Conservation (phyloP, 2,888 invertebrate genomes). For the Drosophila helvetica region DNA sequence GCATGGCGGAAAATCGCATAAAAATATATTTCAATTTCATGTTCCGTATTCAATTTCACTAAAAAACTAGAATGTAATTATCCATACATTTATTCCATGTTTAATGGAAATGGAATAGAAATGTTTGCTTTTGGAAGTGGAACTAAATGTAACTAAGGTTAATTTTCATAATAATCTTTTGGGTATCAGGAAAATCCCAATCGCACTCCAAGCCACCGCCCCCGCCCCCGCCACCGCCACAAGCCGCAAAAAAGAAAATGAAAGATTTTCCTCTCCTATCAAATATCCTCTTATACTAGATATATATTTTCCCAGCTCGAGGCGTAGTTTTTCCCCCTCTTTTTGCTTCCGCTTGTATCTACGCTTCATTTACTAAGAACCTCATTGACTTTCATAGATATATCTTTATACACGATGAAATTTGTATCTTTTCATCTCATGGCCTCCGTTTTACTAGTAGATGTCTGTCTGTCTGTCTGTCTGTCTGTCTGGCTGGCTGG, state of each 20-base stretch:
- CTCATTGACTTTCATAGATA: slow-evolving; percentile 7
- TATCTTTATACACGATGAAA: slow-evolving; percentile 7
- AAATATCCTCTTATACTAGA: not conserved
- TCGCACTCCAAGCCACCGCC: too few species aligned
- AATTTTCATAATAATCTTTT: too few species aligned
- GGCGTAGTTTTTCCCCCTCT: not conserved
- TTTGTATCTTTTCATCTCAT: slow-evolving; percentile 37
- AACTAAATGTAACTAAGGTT: too few species aligned
- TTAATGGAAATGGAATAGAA: too few species aligned
- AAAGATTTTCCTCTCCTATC: not conserved
- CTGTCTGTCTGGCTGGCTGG: not conserved
- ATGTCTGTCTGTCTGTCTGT: slow-evolving; percentile 6
- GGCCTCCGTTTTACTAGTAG: not conserved
- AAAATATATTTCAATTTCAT: not conserved
- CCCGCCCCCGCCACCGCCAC: too few species aligned
- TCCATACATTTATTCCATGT: too few species aligned
- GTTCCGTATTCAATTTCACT: too few species aligned
- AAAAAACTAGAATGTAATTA: too few species aligned
- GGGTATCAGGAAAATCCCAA: too few species aligned
- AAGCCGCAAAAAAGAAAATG: not conserved
- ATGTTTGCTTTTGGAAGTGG: too few species aligned
- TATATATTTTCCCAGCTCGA: not conserved
- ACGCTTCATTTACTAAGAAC: not conserved
- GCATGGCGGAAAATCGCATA: too few species aligned
- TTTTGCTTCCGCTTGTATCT: not conserved